Percentiles rank a stretch among this genome's conserved stretches.
These are phyloP conservation scores for Steinernema hermaphroditum DNA, from an alignment of 2,888 invertebrate species.

Conservation along the genomic window DNA sequence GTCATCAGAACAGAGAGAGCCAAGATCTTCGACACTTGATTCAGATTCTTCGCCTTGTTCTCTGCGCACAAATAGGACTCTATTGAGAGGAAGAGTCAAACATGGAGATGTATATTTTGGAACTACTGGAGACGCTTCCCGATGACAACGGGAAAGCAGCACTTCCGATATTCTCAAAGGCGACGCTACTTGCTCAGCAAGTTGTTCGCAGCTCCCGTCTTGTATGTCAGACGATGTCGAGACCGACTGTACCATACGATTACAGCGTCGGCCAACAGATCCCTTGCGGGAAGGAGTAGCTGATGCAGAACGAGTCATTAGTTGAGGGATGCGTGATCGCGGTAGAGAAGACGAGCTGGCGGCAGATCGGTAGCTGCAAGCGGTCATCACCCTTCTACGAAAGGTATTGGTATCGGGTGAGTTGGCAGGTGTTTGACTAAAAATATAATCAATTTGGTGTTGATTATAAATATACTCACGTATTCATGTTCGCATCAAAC, in stretches of 20 bases:
- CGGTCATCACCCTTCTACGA: background rate
- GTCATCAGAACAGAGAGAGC: background rate
- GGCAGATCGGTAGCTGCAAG: slow-evolving; percentile 13
- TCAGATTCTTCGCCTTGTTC: background rate
- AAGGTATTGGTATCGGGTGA: background rate
- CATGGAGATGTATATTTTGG: background rate
- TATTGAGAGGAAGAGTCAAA: background rate
- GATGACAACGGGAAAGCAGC: background rate
- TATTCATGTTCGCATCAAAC: background rate
- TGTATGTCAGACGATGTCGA: background rate
- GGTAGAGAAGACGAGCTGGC: background rate
- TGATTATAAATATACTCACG: background rate
- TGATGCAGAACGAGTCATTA: background rate
- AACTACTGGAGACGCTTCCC: background rate
- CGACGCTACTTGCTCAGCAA: slow-evolving; percentile 15
- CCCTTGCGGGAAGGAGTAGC: slow-evolving; percentile 10
- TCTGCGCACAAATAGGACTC: background rate
- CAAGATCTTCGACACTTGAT: background rate
- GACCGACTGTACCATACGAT: background rate
- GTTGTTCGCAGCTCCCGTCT: slow-evolving; percentile 36
- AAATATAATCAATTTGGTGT: background rate
- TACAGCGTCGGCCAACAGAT: background rate
- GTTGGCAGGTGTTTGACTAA: background rate
- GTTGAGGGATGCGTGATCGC: slow-evolving; percentile 39
- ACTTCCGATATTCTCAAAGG: background rate